Evolutionary conservation across 1,140 invertebrate genomes (phyloP), one percentile per base, ranked within the genome.

Genomic region (Hycleus phaleratus): DNA sequence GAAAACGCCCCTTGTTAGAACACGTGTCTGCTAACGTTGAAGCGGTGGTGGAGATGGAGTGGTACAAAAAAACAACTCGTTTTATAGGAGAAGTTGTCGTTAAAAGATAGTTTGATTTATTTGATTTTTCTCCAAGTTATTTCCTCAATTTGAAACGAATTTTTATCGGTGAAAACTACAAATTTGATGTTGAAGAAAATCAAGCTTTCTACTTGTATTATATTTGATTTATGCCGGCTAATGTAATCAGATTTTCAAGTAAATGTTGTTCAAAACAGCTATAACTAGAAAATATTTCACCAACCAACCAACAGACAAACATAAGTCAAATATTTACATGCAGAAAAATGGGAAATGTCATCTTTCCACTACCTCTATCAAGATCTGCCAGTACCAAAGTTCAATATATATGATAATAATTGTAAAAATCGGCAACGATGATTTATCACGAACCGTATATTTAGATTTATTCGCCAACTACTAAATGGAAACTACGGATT

Each of bases 321-420:
- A 32, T 32, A 32, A 32, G 32, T 12, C 25, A 53, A 53, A 53
- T 53, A 53, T 53, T 53, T 53, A 45, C 42, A 45, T 44, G 51
- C 44, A 12, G 46, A 53, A 53, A 53, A 53, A 46, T 32, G 32
- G 50, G 45, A 53, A 53, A 53, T 53, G 51, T 53, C 51, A 53
- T 53, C 51, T 53, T 53, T 45, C 8, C 26, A 7, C 18, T 18
- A 18, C 18, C 18, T 18, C 18, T 53, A 46, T 42, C 38, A 53
- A 53, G 9, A 45, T 53, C 51, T 45, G 42, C 25, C 51, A 40
- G 44, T 44, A 46, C 42, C 51, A 53, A 38, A 9, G 51, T 53
- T 53, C 51, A 53, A 53, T 53, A 44, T 53, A 53, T 53, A 53
- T 53, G 51, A 42, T 53, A 53, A 53, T 53, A 42, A 43, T 32